phyloP scores from a whole-genome alignment of 1,140 invertebrate species.

The Panagrolaimus sp. region DNA sequence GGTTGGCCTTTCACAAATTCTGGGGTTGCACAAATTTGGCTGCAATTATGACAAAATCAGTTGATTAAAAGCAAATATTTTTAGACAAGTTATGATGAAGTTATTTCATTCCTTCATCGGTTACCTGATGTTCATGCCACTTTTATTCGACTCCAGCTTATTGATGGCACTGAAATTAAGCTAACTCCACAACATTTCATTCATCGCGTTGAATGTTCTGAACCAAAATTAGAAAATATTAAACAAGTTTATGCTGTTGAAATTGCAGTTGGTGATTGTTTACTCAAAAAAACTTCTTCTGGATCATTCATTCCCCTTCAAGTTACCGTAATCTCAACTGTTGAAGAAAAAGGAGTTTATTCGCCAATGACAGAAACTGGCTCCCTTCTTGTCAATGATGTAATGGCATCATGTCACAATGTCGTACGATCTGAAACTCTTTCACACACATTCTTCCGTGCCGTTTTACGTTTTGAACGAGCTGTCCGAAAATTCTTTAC shows the following conservation, averaged over 20 bases:
- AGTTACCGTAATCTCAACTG: slow-evolving; percentile 17
- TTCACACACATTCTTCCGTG: slow-evolving; percentile 34
- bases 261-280: slow-evolving; percentile 31
- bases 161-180: slow-evolving; percentile 26
- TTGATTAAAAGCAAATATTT: too few relatives aligned
- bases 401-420: slow-evolving; percentile 47
- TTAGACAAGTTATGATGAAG: slow-evolving; percentile 30
- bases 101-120: slow-evolving; percentile 35
- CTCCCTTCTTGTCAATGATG: slow-evolving; percentile 40
- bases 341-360: slow-evolving; percentile 36
- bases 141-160: slow-evolving; percentile 36
- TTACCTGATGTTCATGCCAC: slow-evolving; percentile 30
- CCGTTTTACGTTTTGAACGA: slow-evolving; percentile 11
- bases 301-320: slow-evolving; percentile 12
- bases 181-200: slow-evolving; percentile 46
- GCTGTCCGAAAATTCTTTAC: neutral
- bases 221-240: neutral
- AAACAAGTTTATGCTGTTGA: slow-evolving; percentile 40
- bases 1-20: too few relatives aligned
- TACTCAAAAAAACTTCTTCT: slow-evolving; percentile 19
- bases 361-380: slow-evolving; percentile 46
- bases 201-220: slow-evolving; percentile 31
- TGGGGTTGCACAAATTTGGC: too few relatives aligned
- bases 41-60: too few relatives aligned
- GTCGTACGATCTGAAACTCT: slow-evolving; percentile 32